Evolutionary conservation across 2,797 vertebrate species (phyloP).

Genomic region (Merluccius polli): DNA sequence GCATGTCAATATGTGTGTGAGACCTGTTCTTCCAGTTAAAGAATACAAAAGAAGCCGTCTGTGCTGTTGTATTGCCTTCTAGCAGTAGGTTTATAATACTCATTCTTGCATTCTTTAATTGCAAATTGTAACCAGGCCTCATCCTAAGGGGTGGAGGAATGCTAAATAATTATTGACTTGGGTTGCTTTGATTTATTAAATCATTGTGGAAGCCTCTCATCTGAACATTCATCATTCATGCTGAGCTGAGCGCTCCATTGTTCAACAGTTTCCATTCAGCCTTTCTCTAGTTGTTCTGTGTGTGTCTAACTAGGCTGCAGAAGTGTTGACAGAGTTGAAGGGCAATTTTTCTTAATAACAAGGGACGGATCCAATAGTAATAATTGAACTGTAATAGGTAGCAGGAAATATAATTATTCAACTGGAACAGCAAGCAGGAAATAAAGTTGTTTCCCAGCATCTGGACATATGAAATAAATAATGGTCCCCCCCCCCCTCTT

Average conservation of each 20-base stretch:
- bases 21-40: not conserved
- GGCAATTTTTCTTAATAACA: too few species aligned
- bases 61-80: not conserved
- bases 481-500: conserved; percentile 7
- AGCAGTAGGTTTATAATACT: not conserved
- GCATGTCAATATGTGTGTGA: not conserved
- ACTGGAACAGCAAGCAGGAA: not conserved
- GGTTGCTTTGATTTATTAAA: not conserved
- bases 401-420: too few species aligned
- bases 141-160: not conserved
- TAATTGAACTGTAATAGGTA: too few species aligned
- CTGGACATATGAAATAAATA: not conserved
- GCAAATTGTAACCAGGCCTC: not conserved
- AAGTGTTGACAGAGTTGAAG: not conserved
- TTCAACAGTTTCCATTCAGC: not conserved
- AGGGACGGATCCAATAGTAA: too few species aligned
- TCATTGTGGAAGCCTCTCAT: not conserved
- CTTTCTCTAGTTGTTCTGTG: not conserved
- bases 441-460: not conserved
- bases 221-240: not conserved
- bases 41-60: not conserved
- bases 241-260: not conserved
- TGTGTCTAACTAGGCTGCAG: not conserved
- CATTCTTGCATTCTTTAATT: not conserved
- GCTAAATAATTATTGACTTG: not conserved